phyloP scores from a whole-genome alignment of 2,797 vertebrate genomes.

The Anas bernieri region DNA sequence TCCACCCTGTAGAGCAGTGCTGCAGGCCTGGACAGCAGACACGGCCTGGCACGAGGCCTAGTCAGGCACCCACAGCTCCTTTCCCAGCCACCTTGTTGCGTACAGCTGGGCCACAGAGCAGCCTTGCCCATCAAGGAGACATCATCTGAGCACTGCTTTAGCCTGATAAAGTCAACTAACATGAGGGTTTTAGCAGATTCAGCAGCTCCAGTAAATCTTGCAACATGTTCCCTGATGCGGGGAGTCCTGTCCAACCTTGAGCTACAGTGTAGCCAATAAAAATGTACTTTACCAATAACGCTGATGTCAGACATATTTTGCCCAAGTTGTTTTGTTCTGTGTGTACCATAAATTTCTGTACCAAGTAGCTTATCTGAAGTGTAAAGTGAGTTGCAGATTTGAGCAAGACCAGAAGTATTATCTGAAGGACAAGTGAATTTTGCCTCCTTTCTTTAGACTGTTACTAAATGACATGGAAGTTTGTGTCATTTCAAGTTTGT shows the following conservation, averaged over 20 bases:
- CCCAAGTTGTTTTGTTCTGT: neutral
- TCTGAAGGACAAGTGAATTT: neutral
- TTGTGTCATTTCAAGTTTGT: neutral
- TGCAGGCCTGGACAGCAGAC: neutral
- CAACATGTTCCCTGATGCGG: neutral
- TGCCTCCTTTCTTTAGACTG: neutral
- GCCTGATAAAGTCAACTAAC: neutral
- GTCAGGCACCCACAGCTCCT: fast-evolving
- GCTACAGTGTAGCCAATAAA: neutral
- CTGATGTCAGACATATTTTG: neutral
- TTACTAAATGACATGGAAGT: neutral
- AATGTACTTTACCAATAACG: neutral
- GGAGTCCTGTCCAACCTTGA: neutral
- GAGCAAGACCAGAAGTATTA: neutral
- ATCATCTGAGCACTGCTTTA: neutral
- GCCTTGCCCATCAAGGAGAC: neutral
- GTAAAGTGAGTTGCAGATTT: neutral
- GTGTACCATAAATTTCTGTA: neutral
- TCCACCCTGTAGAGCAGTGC: neutral
- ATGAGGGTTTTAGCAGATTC: neutral
- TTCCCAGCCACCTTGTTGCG: neutral
- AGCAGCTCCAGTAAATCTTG: neutral
- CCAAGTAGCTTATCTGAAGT: neutral
- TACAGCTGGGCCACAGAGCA: neutral
- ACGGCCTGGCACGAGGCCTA: neutral